Evolutionary conservation across 2,797 vertebrate genomes (phyloP).

Genomic region (Rhyacichthys aspro): DNA sequence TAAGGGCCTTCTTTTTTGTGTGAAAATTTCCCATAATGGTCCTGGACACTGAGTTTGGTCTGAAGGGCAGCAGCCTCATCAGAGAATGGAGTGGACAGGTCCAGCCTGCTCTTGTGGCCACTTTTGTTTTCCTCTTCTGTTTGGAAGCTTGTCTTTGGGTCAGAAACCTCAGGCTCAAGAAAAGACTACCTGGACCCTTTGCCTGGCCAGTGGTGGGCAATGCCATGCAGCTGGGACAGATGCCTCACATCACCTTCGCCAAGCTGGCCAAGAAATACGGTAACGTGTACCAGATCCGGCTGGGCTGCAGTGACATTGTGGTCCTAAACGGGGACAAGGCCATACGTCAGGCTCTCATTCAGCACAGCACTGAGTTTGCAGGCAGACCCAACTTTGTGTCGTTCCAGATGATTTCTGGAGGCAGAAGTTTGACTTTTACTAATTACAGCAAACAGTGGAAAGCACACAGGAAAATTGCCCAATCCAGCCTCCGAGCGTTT

Average conservation of each 20-base stretch:
- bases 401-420: conserved; percentile 84
- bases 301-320: conserved; percentile 81
- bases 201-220: conserved; percentile 88
- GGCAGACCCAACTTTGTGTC: conserved; percentile 88
- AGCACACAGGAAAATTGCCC: conserved; percentile 81
- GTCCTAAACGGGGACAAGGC: conserved; percentile 81
- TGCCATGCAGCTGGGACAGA: conserved; percentile 85
- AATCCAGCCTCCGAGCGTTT: conserved; percentile 83
- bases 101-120: conserved; percentile 79
- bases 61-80: conserved; percentile 74
- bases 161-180: conserved; percentile 69
- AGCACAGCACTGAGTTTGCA: conserved; percentile 82
- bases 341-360: conserved; percentile 83
- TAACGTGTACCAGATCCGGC: conserved; percentile 84
- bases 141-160: conserved; percentile 77
- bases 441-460: conserved; percentile 84
- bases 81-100: conserved; percentile 80
- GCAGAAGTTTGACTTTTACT: conserved; percentile 83
- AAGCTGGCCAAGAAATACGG: conserved; percentile 83
- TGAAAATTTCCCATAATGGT: conserved; percentile 57
- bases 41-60: conserved; percentile 70
- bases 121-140: conserved; percentile 81
- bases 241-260: conserved; percentile 85
- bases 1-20: conserved; percentile 28
- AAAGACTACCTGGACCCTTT: conserved; percentile 82